These are phyloP conservation scores for Stegophylla sp. DNA, from an alignment of 2,888 invertebrate species.

Conservation along the genomic window DNA sequence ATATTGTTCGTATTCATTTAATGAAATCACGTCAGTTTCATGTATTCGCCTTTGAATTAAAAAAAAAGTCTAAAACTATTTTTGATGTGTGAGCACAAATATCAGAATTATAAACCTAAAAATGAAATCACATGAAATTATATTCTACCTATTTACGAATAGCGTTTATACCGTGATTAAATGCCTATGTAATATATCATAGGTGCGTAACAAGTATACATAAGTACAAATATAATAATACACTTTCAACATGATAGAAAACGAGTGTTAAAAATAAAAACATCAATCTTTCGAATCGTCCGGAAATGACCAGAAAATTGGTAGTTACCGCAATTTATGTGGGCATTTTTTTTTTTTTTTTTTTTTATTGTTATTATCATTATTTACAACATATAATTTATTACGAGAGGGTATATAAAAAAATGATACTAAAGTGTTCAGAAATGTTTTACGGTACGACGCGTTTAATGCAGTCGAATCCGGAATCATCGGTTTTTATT, in stretches of 20 bases:
- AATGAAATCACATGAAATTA: too few species aligned
- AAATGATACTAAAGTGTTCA: not conserved
- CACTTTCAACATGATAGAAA: not conserved
- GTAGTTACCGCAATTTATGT: constrained; percentile 9
- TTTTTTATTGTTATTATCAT: not conserved
- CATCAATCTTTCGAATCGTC: not conserved
- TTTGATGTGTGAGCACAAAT: too few species aligned
- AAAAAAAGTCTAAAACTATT: too few species aligned
- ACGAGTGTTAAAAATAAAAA: not conserved
- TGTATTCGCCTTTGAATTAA: too few species aligned
- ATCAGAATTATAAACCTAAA: too few species aligned
- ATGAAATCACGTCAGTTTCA: too few species aligned
- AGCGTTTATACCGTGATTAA: too few species aligned
- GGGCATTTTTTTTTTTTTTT: not conserved
- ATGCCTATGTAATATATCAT: too few species aligned
- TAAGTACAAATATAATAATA: not conserved
- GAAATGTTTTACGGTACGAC: constrained; percentile 14
- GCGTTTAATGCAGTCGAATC: constrained; percentile 31
- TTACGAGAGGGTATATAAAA: not conserved
- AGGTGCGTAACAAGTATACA: too few species aligned
- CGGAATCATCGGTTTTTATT: constrained; percentile 31
- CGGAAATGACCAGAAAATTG: constrained; percentile 21
- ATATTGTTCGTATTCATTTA: too few species aligned
- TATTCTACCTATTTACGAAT: too few species aligned
- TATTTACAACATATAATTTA: not conserved